Percentiles rank a stretch among this genome's conserved stretches.
These are phyloP conservation scores for Peromyscus attwateri DNA, from an alignment of 2,797 vertebrate species.

Conservation along the genomic window DNA sequence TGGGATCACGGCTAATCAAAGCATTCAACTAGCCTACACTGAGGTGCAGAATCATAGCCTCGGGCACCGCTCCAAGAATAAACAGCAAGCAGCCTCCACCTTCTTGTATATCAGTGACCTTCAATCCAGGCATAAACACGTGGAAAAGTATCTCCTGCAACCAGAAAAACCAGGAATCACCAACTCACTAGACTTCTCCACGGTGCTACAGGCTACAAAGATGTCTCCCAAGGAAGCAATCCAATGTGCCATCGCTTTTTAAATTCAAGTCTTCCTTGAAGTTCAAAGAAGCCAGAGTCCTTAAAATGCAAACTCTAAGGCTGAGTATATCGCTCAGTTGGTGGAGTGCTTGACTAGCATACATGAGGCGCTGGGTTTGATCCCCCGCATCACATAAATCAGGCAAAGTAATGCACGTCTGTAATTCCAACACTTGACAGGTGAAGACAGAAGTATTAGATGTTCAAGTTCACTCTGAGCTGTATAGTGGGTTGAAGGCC, in stretches of 20 bases:
- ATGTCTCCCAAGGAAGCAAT: neutral
- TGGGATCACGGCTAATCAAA: slow-evolving; percentile 34
- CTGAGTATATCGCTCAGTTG: neutral
- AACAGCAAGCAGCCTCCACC: neutral
- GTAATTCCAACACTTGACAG: neutral
- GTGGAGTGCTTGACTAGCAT: neutral
- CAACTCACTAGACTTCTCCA: neutral
- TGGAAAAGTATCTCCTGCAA: neutral
- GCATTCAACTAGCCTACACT: neutral
- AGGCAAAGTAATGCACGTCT: neutral
- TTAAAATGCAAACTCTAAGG: slow-evolving; percentile 37
- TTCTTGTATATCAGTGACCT: neutral
- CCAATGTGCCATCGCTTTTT: neutral
- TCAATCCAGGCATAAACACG: neutral
- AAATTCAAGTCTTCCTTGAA: neutral
- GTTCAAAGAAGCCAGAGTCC: neutral
- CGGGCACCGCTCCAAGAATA: neutral
- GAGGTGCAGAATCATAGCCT: neutral
- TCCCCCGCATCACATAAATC: neutral
- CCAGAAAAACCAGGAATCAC: neutral
- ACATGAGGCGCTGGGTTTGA: neutral
- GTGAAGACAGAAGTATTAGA: neutral
- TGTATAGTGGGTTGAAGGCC: neutral
- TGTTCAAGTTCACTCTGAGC: neutral
- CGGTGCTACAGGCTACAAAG: neutral